Evolutionary conservation across 2,888 invertebrate species (phyloP).

Genomic region (Heliconius charithonia): DNA sequence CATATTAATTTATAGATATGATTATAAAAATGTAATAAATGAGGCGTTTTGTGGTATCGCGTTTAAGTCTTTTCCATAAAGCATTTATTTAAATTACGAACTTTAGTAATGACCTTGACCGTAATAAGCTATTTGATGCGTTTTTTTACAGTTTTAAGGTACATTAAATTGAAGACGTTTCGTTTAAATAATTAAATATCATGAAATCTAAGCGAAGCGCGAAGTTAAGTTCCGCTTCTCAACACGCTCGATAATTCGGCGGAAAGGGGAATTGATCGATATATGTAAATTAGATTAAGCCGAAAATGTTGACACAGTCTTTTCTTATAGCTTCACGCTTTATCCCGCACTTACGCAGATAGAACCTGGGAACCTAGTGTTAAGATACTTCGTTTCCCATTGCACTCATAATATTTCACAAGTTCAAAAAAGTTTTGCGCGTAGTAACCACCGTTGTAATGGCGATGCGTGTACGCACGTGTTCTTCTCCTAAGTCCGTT

Average conservation of each 20-base stretch:
- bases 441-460: conserved; percentile 44
- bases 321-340: too few relatives aligned
- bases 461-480: conserved; percentile 49
- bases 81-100: background rate
- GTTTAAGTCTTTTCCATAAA: conserved; percentile 20
- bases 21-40: background rate
- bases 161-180: background rate
- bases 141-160: background rate
- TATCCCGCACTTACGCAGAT: too few relatives aligned
- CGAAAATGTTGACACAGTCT: too few relatives aligned
- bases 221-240: background rate
- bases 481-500: conserved; percentile 39
- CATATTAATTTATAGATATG: too few relatives aligned
- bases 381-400: background rate
- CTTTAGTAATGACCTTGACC: background rate
- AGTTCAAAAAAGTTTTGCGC: conserved; percentile 14
- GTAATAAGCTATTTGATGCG: background rate
- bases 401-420: conserved; percentile 29
- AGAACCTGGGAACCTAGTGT: too few relatives aligned
- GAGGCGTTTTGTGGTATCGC: background rate
- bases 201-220: background rate
- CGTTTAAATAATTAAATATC: background rate
- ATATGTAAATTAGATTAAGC: too few relatives aligned
- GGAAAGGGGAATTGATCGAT: background rate
- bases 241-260: background rate